Base-by-base conservation (phyloP, 2,888 invertebrate genomes). In the Harpalus rubripes region DNA sequence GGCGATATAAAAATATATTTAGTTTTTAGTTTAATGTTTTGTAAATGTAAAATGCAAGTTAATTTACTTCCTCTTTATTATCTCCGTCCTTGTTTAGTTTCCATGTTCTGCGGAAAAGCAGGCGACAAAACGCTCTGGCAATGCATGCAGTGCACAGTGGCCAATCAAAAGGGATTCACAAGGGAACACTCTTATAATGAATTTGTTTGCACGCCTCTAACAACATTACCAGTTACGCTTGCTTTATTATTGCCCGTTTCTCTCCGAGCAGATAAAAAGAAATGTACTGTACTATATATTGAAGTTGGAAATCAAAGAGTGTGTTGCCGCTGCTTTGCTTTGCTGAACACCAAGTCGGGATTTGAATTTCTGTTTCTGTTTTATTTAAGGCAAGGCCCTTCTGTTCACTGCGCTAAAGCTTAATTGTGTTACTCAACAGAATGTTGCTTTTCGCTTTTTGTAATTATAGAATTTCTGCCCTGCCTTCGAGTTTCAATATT, bases 141-240 rank as follows among this genome's bases (percentile, higher is more conserved):
- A 80, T 63, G 81, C 81, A 58, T 58, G 32, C 32, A 10, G 7
- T 74, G 41, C 41, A 81, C 81, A 81, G 81, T 83, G 41, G 83
- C 87, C 87, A 87, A 87, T 87, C 87, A 87, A 87, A 87, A 68
- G 86, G 86, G 86, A 87, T 85, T 86, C 87, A 85, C 87, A 63
- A 85, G 87, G 87, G 87, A 87, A 61, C 86, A 84, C 81, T 86
- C 85, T 87, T 87, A 87, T 87, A 87, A 87, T 87, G 87, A 87
- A 87, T 87, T 87, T 87, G 87, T 87, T 87, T 87, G 87, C 87
- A 84, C 87, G 85, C 85, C 81, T 86, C 81, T 81, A 81, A 81
- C 81, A 81, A 81, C 81, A 81, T 81, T 81, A 81, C 80, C 81
- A 44, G 81, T 81, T 81, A 72, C 81, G 81, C 58, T 39, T 39